Evolutionary conservation across 2,797 vertebrate genomes (phyloP).

Genomic region (Acipenser ruthenus): DNA sequence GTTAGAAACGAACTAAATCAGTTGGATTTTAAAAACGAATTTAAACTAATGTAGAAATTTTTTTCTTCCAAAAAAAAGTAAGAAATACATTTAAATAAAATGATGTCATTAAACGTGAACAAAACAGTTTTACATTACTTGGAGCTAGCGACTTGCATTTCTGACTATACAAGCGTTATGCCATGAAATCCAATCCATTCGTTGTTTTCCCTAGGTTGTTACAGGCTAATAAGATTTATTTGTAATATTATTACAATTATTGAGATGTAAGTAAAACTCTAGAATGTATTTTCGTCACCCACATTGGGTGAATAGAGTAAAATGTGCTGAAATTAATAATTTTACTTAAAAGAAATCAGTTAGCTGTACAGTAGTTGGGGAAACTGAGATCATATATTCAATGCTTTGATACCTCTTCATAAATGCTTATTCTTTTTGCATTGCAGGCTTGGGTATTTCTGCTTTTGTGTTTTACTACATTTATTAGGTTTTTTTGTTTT

Average conservation of each 20-base stretch:
- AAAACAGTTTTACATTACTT: too few relatives aligned
- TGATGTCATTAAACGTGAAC: too few relatives aligned
- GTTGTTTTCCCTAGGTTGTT: too few relatives aligned
- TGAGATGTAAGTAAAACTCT: neutral
- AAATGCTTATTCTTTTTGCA: neutral
- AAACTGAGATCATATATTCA: neutral
- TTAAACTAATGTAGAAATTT: too few relatives aligned
- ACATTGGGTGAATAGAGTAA: constrained; percentile 3
- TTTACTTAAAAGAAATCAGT: neutral
- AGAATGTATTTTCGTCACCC: neutral
- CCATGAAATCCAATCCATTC: too few relatives aligned
- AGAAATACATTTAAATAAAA: too few relatives aligned
- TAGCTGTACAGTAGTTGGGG: neutral
- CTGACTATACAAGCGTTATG: too few relatives aligned
- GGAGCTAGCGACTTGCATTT: too few relatives aligned
- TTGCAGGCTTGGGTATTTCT: neutral
- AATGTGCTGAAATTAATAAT: neutral
- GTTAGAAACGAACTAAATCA: too few relatives aligned
- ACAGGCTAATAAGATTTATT: too few relatives aligned
- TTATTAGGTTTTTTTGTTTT: neutral
- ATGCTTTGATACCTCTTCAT: neutral
- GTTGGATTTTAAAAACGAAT: too few relatives aligned
- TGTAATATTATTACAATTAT: neutral
- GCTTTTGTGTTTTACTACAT: neutral
- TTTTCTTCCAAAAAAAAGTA: too few relatives aligned